Percentiles rank a stretch among this genome's conserved stretches.
Conservation (phyloP, 2,113 vertebrate genomes). For the Indicator indicator region DNA sequence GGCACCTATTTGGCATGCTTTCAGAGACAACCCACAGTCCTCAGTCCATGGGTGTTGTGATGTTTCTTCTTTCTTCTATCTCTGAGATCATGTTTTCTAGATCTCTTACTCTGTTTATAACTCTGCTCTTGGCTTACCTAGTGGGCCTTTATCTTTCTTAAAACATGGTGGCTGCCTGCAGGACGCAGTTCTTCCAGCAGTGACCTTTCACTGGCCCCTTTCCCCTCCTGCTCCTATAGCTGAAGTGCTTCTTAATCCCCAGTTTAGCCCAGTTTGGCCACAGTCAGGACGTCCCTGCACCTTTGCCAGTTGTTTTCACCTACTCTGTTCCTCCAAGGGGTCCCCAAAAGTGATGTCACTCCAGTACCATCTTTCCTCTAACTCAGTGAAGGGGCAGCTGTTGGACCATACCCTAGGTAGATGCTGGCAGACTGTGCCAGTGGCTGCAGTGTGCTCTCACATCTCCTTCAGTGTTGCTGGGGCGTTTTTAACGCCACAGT, state of each 20-base stretch:
- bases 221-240: background rate
- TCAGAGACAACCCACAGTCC: background rate
- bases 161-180: background rate
- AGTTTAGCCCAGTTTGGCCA: background rate
- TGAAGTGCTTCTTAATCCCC: background rate
- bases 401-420: background rate
- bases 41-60: background rate
- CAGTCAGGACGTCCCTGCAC: fast-evolving
- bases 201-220: background rate
- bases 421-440: background rate
- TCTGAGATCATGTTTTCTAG: background rate
- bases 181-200: background rate
- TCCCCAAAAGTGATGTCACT: background rate
- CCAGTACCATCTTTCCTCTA: background rate
- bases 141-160: background rate
- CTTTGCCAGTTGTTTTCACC: background rate
- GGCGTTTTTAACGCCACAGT: background rate
- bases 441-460: background rate
- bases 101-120: background rate
- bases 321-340: fast-evolving
- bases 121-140: background rate
- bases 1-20: background rate
- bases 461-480: background rate
- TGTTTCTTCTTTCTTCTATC: background rate
- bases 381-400: background rate